A percentile compares a stretch with the other conserved stretches of the same genome.
These are phyloP conservation scores for Argynnis bischoffii DNA, from an alignment of 2,888 invertebrate species.

Conservation along the genomic window DNA sequence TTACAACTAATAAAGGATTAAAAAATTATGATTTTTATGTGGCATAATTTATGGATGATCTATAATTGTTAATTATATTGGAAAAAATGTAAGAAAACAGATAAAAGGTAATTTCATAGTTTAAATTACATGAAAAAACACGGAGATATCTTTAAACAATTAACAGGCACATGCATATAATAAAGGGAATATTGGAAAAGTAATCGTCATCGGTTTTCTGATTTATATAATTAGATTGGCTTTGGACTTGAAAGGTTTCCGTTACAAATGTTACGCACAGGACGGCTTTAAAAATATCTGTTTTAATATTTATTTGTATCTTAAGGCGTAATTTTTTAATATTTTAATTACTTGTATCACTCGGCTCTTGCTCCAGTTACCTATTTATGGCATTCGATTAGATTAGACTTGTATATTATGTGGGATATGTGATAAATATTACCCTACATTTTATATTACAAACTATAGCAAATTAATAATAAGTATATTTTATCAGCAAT, in stretches of 20 bases:
- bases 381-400: conserved; percentile 43
- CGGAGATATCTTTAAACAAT: neutral
- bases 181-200: neutral
- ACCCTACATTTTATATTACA: no score
- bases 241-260: conserved; percentile 32
- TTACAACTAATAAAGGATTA: no score
- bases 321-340: neutral
- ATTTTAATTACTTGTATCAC: conserved; percentile 7
- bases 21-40: no score
- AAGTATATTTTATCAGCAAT: no score
- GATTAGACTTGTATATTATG: conserved; percentile 34
- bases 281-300: neutral
- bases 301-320: neutral
- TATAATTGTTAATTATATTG: no score
- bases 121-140: no score
- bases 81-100: no score
- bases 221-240: conserved; percentile 34
- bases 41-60: no score
- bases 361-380: conserved; percentile 38
- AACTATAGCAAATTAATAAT: no score
- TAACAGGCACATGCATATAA: neutral
- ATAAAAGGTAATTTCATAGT: no score
- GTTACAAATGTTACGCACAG: conserved; percentile 18
- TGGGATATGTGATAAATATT: neutral
- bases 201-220: conserved; percentile 12